Conservation (phyloP, 2,113 vertebrate genomes). For the Antigone vipio region DNA sequence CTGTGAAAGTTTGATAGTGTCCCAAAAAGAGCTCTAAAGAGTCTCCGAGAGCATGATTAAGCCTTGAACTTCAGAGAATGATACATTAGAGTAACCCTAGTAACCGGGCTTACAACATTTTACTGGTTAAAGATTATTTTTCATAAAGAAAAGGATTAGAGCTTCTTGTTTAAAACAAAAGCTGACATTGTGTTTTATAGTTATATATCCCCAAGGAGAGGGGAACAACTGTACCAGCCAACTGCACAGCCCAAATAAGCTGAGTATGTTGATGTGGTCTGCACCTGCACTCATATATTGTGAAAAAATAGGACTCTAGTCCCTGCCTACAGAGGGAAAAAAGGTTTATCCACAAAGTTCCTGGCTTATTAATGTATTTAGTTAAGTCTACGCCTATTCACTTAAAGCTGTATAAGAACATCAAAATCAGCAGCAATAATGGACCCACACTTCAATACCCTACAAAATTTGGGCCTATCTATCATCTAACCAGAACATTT, state of each 20-base stretch:
- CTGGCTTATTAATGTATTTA: not conserved
- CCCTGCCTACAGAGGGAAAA: not conserved
- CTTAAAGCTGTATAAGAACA: not conserved
- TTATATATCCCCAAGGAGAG: not conserved
- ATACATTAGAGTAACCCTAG: not conserved
- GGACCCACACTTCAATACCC: not conserved
- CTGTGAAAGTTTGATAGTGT: not conserved
- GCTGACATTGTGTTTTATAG: not conserved
- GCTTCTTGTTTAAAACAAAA: slow-evolving; percentile 12
- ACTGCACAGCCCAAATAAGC: not conserved
- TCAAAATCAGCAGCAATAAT: not conserved
- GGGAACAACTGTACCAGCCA: not conserved
- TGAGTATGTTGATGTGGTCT: not conserved
- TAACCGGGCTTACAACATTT: not conserved
- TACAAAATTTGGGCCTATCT: not conserved
- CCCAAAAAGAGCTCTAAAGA: not conserved
- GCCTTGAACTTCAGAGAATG: not conserved
- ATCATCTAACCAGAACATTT: not conserved
- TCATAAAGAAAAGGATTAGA: not conserved
- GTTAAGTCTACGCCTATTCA: not conserved
- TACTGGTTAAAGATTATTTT: not conserved
- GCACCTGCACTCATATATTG: not conserved
- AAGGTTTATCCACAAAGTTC: not conserved
- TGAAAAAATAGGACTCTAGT: not conserved
- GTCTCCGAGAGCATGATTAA: not conserved